phyloP scores from a whole-genome alignment of 2,888 invertebrate species.

The Dicyrtomina minuta region DNA sequence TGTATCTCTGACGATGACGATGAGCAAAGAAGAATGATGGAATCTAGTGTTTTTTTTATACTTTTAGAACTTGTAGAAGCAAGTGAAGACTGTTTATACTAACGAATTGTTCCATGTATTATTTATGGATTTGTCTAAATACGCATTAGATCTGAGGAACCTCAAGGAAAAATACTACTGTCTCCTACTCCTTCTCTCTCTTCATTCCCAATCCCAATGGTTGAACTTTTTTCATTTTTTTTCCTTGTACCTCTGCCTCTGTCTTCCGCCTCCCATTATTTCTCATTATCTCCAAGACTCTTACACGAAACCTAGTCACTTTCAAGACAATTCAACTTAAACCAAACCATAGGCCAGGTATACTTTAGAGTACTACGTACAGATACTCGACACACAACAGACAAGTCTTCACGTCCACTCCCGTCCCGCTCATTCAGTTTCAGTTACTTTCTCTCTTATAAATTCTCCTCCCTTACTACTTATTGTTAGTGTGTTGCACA shows the following conservation, averaged over 20 bases:
- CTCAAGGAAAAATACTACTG: background rate
- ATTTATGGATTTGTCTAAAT: slow-evolving; percentile 9
- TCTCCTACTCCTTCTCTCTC: background rate
- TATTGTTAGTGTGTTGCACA: background rate
- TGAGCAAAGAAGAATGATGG: too few species aligned
- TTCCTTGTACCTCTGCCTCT: background rate
- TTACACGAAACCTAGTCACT: background rate
- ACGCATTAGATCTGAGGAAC: background rate
- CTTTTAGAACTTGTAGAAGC: too few species aligned
- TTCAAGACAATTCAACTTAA: too few species aligned
- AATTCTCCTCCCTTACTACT: too few species aligned
- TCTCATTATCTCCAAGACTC: slow-evolving; percentile 10
- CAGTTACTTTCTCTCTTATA: background rate
- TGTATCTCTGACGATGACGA: too few species aligned
- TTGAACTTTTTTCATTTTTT: background rate
- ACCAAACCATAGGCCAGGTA: too few species aligned
- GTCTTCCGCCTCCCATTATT: slow-evolving; percentile 13
- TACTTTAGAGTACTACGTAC: too few species aligned
- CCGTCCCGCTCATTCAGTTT: background rate
- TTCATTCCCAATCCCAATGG: background rate
- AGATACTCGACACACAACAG: background rate
- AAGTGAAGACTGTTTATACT: slow-evolving; percentile 12
- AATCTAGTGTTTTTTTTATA: too few species aligned
- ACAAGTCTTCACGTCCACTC: background rate
- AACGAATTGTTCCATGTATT: slow-evolving; percentile 19